A percentile compares a stretch with the other conserved stretches of the same genome.
Evolutionary conservation across 2,888 invertebrate species (phyloP).

Genomic region (Xanthia icteritia): DNA sequence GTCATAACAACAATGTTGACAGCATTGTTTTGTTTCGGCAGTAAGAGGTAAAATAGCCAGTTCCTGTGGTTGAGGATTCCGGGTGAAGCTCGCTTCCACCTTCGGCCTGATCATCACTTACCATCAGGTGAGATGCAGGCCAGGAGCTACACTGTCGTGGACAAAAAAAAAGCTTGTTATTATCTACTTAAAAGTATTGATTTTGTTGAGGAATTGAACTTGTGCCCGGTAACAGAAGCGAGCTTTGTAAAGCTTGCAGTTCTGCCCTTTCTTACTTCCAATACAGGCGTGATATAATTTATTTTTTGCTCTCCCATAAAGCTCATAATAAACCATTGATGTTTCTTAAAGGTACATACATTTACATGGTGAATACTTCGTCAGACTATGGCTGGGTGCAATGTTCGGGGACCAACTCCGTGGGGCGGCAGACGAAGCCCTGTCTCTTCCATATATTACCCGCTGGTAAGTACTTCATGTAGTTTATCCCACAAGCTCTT

Average conservation of each 20-base stretch:
- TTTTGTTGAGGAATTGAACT: background rate
- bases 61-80: too few relatives aligned
- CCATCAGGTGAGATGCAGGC: too few relatives aligned
- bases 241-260: background rate
- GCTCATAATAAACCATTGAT: background rate
- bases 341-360: constrained; percentile 79
- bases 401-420: constrained; percentile 93
- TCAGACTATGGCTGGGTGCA: constrained; percentile 95
- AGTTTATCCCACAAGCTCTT: background rate
- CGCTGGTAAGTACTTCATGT: constrained; percentile 84
- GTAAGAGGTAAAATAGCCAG: too few relatives aligned
- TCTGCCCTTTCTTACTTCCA: too few relatives aligned
- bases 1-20: too few relatives aligned
- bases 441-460: constrained; percentile 94
- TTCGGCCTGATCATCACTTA: too few relatives aligned
- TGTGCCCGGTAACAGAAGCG: background rate
- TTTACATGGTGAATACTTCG: constrained; percentile 90
- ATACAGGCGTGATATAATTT: too few relatives aligned
- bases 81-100: too few relatives aligned
- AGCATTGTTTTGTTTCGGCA: too few relatives aligned
- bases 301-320: background rate
- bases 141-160: too few relatives aligned
- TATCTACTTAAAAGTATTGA: background rate
- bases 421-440: constrained; percentile 93
- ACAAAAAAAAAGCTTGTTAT: too few relatives aligned